Evolutionary conservation across 2,113 vertebrate genomes (phyloP).

Genomic region (Tychaedon coryphoeus): DNA sequence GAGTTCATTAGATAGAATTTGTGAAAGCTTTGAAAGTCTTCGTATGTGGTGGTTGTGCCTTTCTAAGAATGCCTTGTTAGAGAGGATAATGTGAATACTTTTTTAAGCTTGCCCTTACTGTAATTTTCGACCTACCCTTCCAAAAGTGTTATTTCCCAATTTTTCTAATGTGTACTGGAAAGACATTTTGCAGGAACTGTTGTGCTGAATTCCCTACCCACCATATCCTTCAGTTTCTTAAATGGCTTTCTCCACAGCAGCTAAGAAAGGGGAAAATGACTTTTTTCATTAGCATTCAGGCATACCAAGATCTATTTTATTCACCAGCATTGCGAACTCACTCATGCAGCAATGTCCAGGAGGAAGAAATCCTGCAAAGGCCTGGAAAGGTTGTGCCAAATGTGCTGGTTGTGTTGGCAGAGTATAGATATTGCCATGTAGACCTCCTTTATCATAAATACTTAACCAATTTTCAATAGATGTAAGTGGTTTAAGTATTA

Average conservation of each 20-base stretch:
- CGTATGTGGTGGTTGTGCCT: neutral
- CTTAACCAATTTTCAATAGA: slow-evolving; percentile 62
- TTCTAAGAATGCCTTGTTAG: neutral
- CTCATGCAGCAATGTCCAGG: neutral
- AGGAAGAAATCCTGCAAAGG: neutral
- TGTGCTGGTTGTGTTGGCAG: neutral
- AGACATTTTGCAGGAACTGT: neutral
- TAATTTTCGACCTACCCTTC: neutral
- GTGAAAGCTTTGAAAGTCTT: neutral
- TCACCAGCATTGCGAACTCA: neutral
- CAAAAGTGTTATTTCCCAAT: neutral
- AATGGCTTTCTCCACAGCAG: neutral
- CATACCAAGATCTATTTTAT: neutral
- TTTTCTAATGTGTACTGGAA: neutral
- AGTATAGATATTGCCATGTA: neutral
- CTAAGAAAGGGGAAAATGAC: neutral
- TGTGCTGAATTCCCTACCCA: neutral
- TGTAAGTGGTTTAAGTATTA: slow-evolving; percentile 69
- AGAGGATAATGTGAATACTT: neutral
- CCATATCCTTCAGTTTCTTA: neutral
- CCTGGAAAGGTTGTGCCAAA: neutral
- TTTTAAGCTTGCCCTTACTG: neutral
- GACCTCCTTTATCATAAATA: slow-evolving; percentile 34
- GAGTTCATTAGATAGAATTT: neutral
- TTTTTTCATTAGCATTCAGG: neutral